Percentiles rank a stretch among this genome's conserved stretches.
Conservation (phyloP, 2,888 invertebrate species). For the Margaritifera margaritifera region DNA sequence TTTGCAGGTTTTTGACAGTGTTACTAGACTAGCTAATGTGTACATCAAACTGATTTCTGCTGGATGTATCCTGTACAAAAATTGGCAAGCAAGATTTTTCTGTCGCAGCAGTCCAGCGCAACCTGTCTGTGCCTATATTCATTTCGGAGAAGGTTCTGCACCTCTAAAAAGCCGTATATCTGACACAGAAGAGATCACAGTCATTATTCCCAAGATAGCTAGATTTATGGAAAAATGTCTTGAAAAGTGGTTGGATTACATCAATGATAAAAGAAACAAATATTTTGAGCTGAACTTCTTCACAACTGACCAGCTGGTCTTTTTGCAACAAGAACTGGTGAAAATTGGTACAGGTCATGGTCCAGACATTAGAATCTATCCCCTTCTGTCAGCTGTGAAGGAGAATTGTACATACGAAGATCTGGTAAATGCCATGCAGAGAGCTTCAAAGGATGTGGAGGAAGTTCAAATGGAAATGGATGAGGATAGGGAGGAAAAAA, state of each 20-base stretch:
- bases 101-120: slow-evolving; percentile 22
- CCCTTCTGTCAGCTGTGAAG: slow-evolving; percentile 48
- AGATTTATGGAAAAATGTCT: slow-evolving; percentile 53
- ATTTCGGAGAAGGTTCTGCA: slow-evolving; percentile 40
- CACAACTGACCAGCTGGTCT: slow-evolving; percentile 64
- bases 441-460: slow-evolving; percentile 12
- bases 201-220: slow-evolving; percentile 47
- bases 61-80: slow-evolving; percentile 60
- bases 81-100: slow-evolving; percentile 52
- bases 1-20: slow-evolving; percentile 58
- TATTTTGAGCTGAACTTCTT: slow-evolving; percentile 58
- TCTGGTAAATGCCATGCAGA: slow-evolving; percentile 38
- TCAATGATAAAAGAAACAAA: slow-evolving; percentile 39
- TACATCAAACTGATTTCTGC: slow-evolving; percentile 53
- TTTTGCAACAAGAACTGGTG: slow-evolving; percentile 57
- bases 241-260: slow-evolving; percentile 50
- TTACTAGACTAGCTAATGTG: slow-evolving; percentile 51
- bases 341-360: slow-evolving; percentile 36
- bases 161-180: slow-evolving; percentile 27
- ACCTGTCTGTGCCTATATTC: slow-evolving; percentile 40
- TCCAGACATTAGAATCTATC: slow-evolving; percentile 38
- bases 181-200: slow-evolving; percentile 26
- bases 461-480: slow-evolving; percentile 4
- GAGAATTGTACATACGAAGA: slow-evolving; percentile 40
- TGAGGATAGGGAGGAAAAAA: slow-evolving; percentile 17